A percentile compares a stretch with the other conserved stretches of the same genome.
phyloP scores from a whole-genome alignment of 2,113 vertebrate genomes.

The Platichthys stellatus region DNA sequence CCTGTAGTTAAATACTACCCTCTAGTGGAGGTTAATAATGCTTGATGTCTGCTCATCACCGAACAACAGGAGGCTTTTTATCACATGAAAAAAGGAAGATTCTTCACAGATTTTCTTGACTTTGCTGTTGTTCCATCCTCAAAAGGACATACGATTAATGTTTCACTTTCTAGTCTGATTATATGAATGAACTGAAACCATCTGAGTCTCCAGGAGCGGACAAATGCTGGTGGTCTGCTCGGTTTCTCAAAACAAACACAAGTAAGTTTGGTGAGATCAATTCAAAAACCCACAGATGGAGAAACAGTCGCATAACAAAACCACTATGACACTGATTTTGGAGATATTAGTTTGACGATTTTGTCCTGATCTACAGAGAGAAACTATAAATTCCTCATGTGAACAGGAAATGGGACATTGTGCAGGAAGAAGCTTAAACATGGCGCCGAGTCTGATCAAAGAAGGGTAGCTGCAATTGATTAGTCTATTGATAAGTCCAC shows the following conservation, averaged over 20 bases:
- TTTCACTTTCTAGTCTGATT: neutral
- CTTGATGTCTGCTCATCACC: neutral
- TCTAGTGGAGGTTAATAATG: slow-evolving; percentile 68
- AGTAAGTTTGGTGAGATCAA: neutral
- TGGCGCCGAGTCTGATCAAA: neutral
- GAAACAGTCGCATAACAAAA: neutral
- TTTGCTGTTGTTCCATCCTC: neutral
- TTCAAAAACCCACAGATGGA: neutral
- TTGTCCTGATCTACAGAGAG: neutral
- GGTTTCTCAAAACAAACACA: no score
- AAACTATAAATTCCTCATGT: slow-evolving; percentile 1
- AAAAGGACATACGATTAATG: neutral
- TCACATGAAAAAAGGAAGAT: neutral
- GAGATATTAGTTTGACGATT: neutral
- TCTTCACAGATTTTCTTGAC: neutral
- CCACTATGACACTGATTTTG: neutral
- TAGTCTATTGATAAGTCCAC: neutral
- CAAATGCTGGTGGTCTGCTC: neutral
- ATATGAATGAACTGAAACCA: neutral
- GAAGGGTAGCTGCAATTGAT: neutral
- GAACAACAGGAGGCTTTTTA: slow-evolving; percentile 9
- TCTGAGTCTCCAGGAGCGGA: neutral
- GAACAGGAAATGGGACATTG: neutral
- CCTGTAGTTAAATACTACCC: slow-evolving; percentile 77
- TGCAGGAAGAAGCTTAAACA: neutral